Conservation (phyloP, 1,140 invertebrate species). For the Pseudomyrmex gracilis region DNA sequence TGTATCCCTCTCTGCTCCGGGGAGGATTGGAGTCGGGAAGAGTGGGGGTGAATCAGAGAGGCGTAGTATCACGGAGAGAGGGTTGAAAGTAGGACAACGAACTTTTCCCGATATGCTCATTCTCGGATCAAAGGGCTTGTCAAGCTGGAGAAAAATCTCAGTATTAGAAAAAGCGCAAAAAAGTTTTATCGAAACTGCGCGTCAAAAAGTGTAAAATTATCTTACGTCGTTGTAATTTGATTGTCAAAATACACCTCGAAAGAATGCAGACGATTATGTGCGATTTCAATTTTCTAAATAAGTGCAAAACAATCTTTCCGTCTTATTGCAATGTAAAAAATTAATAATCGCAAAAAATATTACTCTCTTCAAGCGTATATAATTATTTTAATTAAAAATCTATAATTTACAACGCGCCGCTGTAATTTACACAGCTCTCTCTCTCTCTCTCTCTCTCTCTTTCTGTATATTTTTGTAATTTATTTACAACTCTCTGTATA, state of each 20-base stretch:
- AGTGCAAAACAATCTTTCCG: too few relatives aligned
- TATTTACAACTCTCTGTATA: background rate
- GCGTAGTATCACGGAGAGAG: constrained; percentile 64
- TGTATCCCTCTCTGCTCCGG: constrained; percentile 50
- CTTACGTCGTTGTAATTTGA: background rate
- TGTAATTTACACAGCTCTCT: background rate
- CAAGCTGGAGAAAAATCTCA: background rate
- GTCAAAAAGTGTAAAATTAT: constrained; percentile 17
- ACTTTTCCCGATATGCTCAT: constrained; percentile 64
- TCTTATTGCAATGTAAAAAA: too few relatives aligned
- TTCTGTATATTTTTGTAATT: too few relatives aligned
- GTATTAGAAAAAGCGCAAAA: constrained; percentile 12
- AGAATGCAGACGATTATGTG: too few relatives aligned
- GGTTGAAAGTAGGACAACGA: constrained; percentile 77
- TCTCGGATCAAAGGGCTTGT: constrained; percentile 63
- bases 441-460: background rate
- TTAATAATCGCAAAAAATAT: background rate
- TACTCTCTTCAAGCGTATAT: background rate
- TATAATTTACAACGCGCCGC: background rate
- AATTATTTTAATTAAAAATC: background rate
- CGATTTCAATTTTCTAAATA: too few relatives aligned
- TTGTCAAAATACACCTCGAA: too few relatives aligned
- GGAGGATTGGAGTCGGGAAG: constrained; percentile 33
- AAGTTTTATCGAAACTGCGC: background rate
- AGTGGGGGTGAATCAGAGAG: constrained; percentile 43